Evolutionary conservation across 2,797 vertebrate genomes (phyloP), one percentile per base, ranked within the genome.

Genomic region (Megaceryle alcyon): DNA sequence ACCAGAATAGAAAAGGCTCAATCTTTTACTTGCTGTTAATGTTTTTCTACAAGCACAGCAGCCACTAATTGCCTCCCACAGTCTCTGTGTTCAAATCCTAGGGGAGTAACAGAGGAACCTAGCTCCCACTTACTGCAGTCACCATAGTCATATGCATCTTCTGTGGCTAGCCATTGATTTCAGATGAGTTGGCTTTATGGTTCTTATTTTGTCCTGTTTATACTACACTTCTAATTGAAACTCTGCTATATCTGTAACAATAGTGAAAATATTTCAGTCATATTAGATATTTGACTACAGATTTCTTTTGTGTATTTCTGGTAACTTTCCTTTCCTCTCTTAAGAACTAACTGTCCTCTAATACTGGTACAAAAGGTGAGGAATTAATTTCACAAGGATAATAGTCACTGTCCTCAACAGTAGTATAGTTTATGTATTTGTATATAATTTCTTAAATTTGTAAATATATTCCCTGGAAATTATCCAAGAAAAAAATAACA

Each of bases 1-100:
- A 26, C 70, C 71, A 64, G 56, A 91, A 70, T 56, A 75, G 82
- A 75, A 95, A 96, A 95, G 19, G 33, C 75, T 86, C 71, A 79
- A 81, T 94, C 82, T 88, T 83, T 69, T 81, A 87, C 82, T 88
- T 91, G 63, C 60, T 94, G 92, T 94, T 94, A 91, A 92, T 97
- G 57, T 96, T 98, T 95, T 93, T 86, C 88, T 86, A 64, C 21
- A 71, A 87, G 49, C 33, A 86, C 60, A 83, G 57, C 83, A 92
- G 61, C 68, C 86, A 13, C 79, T 96, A 88, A 82, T 86, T 97
- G 43, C 78, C 61, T 93, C 73, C 79, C 69, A 75, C 68, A 82
- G 64, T 63, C 44, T 90, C 54, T 81, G 7, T 86, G 59, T 85
- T 96, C 51, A 49, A 14, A 20, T 91, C 59, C 75, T 83, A 86